Evolutionary conservation across 2,113 vertebrate species (phyloP).

Genomic region (Sebastes fasciatus): DNA sequence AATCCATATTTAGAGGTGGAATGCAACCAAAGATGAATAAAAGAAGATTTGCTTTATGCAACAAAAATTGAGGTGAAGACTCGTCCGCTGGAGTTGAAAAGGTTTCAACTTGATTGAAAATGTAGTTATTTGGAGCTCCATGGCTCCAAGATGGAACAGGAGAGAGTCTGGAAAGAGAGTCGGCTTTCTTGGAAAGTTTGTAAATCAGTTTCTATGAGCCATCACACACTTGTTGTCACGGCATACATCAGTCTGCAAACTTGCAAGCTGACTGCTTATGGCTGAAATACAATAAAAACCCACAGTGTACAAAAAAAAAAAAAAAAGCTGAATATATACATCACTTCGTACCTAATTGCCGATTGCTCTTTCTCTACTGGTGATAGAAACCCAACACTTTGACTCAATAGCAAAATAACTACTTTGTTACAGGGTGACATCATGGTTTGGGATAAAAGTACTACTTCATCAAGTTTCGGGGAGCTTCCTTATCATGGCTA

Average conservation of each 20-base stretch:
- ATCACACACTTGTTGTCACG: neutral
- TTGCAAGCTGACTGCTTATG: neutral
- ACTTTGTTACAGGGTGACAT: neutral
- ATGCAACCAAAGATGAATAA: neutral
- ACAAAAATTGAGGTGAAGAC: constrained; percentile 1
- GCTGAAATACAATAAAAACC: neutral
- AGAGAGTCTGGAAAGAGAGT: neutral
- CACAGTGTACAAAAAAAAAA: neutral
- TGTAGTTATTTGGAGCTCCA: neutral
- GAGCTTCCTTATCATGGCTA: neutral
- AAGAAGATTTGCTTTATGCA: neutral
- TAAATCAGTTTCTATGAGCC: constrained; percentile 26
- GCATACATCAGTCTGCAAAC: neutral
- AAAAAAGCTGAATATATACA: neutral
- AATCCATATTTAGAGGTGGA: neutral
- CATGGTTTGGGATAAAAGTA: neutral
- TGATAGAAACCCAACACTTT: neutral
- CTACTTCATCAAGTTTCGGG: neutral
- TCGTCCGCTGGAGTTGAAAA: neutral
- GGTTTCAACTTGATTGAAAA: constrained; percentile 15
- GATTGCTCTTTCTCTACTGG: neutral
- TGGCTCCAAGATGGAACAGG: neutral
- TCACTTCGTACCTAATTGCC: neutral
- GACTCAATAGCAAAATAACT: neutral
- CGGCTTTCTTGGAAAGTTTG: constrained; percentile 12